Percentiles rank a stretch among this genome's conserved stretches.
These are phyloP conservation scores for Cyclargus thomasi DNA, from an alignment of 1,140 invertebrate species.

Conservation along the genomic window DNA sequence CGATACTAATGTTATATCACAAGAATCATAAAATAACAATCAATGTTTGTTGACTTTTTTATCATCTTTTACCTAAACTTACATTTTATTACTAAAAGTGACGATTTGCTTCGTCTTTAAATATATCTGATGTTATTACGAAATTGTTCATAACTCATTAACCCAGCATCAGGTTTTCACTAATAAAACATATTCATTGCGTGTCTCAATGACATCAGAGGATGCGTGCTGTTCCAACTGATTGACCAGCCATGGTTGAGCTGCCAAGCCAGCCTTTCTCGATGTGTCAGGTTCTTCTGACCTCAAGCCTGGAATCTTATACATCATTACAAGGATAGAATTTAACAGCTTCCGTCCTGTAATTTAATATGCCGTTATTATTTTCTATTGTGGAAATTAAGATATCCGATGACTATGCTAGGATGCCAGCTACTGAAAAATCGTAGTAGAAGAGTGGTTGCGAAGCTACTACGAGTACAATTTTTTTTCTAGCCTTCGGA, in stretches of 20 bases:
- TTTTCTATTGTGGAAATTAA: no score
- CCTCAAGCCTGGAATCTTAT: background rate
- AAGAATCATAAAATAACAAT: no score
- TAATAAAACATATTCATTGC: conserved; percentile 25
- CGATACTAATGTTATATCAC: no score
- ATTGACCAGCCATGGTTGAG: conserved; percentile 32
- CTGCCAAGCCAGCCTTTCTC: conserved; percentile 24
- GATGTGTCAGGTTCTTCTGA: conserved; percentile 18
- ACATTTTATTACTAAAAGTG: no score
- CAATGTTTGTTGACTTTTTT: no score
- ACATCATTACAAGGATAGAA: background rate
- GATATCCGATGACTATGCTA: no score
- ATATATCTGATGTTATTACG: background rate
- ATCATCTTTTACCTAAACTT: no score
- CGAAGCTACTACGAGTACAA: no score
- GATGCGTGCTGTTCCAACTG: conserved; percentile 51
- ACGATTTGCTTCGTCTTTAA: background rate
- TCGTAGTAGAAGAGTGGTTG: no score
- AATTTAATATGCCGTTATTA: background rate
- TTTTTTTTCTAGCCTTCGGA: no score
- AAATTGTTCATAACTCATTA: background rate
- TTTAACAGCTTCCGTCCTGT: background rate
- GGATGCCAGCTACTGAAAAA: no score
- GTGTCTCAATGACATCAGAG: conserved; percentile 43
- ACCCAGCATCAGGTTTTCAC: background rate